phyloP scores from a whole-genome alignment of 2,797 vertebrate species.

The Chaenodraco wilsoni region DNA sequence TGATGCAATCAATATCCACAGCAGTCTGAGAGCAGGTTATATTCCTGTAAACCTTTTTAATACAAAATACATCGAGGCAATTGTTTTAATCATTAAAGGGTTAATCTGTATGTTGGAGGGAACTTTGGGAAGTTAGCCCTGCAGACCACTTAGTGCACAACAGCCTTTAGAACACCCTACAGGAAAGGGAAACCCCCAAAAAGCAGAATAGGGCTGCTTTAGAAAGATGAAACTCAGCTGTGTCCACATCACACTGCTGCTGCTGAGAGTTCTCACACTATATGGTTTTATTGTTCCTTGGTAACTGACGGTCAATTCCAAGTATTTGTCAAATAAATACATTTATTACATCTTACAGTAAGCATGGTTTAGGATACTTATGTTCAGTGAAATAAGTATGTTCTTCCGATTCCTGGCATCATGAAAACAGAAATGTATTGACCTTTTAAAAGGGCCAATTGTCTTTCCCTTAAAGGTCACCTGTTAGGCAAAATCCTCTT shows the following conservation, averaged over 20 bases:
- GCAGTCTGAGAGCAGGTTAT: not conserved
- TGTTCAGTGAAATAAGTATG: not conserved
- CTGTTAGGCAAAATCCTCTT: no score
- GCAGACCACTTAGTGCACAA: no score
- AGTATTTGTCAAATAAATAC: not conserved
- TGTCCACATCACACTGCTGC: not conserved
- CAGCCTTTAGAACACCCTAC: no score
- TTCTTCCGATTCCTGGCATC: not conserved
- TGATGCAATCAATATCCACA: not conserved
- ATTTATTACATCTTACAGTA: not conserved
- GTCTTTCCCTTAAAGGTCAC: no score
- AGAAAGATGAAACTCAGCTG: not conserved
- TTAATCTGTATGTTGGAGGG: no score
- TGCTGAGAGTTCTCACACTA: not conserved
- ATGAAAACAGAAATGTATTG: no score
- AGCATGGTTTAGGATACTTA: not conserved
- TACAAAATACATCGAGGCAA: not conserved
- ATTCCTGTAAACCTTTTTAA: not conserved
- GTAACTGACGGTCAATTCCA: not conserved
- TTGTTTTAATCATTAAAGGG: not conserved
- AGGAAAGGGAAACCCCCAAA: no score
- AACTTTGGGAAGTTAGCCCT: no score
- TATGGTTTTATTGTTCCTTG: not conserved
- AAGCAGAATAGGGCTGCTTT: no score
- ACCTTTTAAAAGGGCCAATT: no score